Percentiles rank a stretch among this genome's conserved stretches.
phyloP scores from a whole-genome alignment of 1,140 invertebrate genomes.

The Pectinophora gossypiella region DNA sequence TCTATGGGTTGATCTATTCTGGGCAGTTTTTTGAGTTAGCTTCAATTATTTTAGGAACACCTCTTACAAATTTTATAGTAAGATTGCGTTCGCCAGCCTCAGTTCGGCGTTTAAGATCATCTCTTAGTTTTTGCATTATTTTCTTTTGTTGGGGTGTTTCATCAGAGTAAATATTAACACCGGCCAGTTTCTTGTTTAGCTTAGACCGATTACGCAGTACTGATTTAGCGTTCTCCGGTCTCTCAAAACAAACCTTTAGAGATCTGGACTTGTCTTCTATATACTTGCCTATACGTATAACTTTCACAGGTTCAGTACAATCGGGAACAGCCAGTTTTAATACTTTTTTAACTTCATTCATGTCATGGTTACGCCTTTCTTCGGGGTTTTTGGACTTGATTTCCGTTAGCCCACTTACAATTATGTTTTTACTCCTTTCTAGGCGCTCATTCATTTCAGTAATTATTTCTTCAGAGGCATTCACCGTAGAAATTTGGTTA shows the following conservation, averaged over 20 bases:
- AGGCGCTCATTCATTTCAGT: too few species aligned
- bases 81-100: neutral
- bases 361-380: too few species aligned
- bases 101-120: neutral
- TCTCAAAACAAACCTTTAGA: neutral
- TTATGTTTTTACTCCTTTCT: too few species aligned
- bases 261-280: neutral
- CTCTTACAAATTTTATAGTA: constrained; percentile 4
- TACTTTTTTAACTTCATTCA: too few species aligned
- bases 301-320: neutral
- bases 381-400: too few species aligned
- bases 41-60: constrained; percentile 3
- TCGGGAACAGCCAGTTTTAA: too few species aligned
- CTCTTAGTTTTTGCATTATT: neutral
- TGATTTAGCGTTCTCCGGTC: neutral
- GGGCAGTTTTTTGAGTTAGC: neutral
- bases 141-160: constrained; percentile 1
- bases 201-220: neutral
- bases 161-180: constrained; percentile 2
- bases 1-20: neutral
- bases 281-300: neutral
- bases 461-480: too few species aligned
- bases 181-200: neutral
- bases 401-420: too few species aligned
- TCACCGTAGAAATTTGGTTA: too few species aligned